Evolutionary conservation across 1,140 invertebrate species (phyloP).

Genomic region (Diachasma alloeum): DNA sequence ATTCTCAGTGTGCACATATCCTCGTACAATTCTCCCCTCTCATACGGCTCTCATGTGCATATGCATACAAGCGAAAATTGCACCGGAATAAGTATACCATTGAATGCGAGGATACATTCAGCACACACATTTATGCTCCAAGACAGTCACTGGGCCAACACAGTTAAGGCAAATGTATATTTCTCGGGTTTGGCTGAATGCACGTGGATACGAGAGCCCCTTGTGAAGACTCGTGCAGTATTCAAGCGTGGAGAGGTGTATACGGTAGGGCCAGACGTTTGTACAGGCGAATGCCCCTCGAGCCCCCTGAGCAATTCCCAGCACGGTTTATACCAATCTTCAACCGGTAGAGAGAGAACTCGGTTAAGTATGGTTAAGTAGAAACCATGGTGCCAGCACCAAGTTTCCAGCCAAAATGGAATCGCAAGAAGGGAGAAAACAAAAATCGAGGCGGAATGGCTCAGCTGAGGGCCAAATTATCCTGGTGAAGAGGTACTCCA

Average conservation of each 20-base stretch:
- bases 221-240: neutral
- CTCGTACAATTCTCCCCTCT: neutral
- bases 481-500: too few species aligned
- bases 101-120: neutral
- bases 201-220: neutral
- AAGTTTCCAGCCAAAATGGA: slow-evolving; percentile 1
- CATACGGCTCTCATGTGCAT: neutral
- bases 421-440: neutral
- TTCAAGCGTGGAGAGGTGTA: neutral
- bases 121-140: neutral
- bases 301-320: neutral
- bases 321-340: slow-evolving; percentile 2
- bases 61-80: neutral
- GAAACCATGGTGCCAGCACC: neutral
- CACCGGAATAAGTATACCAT: neutral
- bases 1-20: neutral
- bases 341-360: neutral
- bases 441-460: neutral
- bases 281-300: neutral
- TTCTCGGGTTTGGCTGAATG: neutral
- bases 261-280: neutral
- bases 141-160: slow-evolving; percentile 6
- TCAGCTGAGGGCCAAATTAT: neutral
- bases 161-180: neutral
- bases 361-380: neutral